Percentiles rank a stretch among this genome's conserved stretches.
Conservation (phyloP, 2,113 vertebrate genomes). For the Pomatorhinus ruficollis region DNA sequence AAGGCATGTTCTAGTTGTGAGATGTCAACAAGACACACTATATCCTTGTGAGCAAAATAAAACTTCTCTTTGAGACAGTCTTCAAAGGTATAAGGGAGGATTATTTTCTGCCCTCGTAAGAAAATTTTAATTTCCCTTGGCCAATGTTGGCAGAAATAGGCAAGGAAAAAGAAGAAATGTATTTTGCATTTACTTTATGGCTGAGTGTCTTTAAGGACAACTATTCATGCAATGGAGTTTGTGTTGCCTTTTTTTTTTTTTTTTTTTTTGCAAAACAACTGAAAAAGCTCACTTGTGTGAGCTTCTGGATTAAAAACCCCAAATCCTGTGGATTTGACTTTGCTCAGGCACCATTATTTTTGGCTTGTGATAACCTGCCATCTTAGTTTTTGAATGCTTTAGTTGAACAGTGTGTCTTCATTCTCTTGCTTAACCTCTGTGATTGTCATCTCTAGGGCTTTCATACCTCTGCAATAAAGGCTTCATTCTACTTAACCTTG, state of each 20-base stretch:
- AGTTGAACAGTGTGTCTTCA: background rate
- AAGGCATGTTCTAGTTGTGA: background rate
- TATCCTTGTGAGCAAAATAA: background rate
- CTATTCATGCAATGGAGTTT: background rate
- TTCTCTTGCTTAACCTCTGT: background rate
- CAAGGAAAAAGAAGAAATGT: background rate
- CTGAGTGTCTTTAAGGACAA: background rate
- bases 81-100: background rate
- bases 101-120: background rate
- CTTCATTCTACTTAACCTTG: conserved; percentile 44
- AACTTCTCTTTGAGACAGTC: background rate
- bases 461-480: conserved; percentile 22
- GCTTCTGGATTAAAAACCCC: background rate
- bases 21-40: background rate
- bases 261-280: background rate
- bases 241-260: background rate
- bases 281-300: background rate
- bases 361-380: background rate
- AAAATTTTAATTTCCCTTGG: background rate
- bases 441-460: conserved; percentile 4
- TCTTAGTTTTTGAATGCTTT: background rate
- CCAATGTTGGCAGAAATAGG: background rate
- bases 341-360: background rate
- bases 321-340: background rate
- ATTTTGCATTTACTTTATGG: background rate